A percentile compares a stretch with the other conserved stretches of the same genome.
Evolutionary conservation across 2,888 invertebrate species (phyloP).

Genomic region (Ceramica pisi): DNA sequence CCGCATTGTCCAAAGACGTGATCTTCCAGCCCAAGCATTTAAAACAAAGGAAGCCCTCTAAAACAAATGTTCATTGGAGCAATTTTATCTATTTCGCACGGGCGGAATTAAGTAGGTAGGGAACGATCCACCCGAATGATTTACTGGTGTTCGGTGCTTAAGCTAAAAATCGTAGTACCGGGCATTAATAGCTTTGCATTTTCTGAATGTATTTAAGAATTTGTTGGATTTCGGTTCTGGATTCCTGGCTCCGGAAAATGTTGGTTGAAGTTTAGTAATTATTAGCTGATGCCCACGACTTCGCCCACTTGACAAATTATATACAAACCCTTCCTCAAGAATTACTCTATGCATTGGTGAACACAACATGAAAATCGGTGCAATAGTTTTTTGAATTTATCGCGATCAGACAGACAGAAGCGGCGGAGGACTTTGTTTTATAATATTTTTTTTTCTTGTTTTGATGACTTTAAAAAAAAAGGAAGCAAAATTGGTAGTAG

Average conservation of each 20-base stretch:
- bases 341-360: no score
- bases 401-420: no score
- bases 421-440: no score
- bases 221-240: background rate
- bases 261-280: background rate
- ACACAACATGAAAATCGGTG: no score
- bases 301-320: no score
- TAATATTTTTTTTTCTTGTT: no score
- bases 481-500: no score
- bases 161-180: conserved; percentile 27
- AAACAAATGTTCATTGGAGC: conserved; percentile 59
- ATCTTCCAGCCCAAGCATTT: conserved; percentile 17
- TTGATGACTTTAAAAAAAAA: no score
- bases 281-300: no score
- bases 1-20: conserved; percentile 1
- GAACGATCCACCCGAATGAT: conserved; percentile 53
- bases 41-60: conserved; percentile 49
- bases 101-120: conserved; percentile 50
- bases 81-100: conserved; percentile 62
- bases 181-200: conserved; percentile 39
- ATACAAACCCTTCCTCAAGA: no score
- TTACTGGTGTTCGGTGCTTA: conserved; percentile 27
- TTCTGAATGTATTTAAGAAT: conserved; percentile 39
- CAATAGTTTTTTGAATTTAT: no score
- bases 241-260: conserved; percentile 5